Percentiles rank a stretch among this genome's conserved stretches.
Evolutionary conservation across 1,140 invertebrate genomes (phyloP).

Genomic region (Cryptotermes secundus): DNA sequence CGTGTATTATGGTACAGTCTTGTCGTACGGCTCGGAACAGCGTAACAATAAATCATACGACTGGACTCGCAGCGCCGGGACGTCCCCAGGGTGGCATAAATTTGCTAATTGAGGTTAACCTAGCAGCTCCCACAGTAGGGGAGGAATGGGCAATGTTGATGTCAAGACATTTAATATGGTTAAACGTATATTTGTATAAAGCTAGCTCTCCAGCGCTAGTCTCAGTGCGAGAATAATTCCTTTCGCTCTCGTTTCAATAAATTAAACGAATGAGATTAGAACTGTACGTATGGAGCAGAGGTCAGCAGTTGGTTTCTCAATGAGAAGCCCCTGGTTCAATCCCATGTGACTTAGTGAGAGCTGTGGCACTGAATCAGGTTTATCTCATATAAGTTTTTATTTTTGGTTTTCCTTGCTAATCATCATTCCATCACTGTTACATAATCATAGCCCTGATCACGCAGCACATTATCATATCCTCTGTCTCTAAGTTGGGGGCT

Average conservation of each 20-base stretch:
- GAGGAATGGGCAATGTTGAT: not conserved
- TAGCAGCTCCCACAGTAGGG: not conserved
- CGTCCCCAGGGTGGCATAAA: not conserved
- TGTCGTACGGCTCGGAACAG: not conserved
- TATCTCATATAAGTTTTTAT: too few relatives aligned
- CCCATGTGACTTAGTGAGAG: too few relatives aligned
- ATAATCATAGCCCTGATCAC: too few relatives aligned
- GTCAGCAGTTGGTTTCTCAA: too few relatives aligned
- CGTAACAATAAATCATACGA: not conserved
- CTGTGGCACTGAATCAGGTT: too few relatives aligned
- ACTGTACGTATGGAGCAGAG: too few relatives aligned
- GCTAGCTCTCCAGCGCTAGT: not conserved
- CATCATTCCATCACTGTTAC: too few relatives aligned
- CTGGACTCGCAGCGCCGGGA: not conserved
- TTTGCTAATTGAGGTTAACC: constrained; percentile 19
- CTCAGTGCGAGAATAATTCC: not conserved
- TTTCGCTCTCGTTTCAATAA: not conserved
- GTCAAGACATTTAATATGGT: not conserved
- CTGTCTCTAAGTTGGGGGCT: too few relatives aligned
- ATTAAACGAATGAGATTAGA: not conserved
- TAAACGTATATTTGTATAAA: constrained; percentile 7
- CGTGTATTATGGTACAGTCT: not conserved
- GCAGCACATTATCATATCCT: too few relatives aligned
- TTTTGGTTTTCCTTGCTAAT: too few relatives aligned
- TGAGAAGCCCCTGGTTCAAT: too few relatives aligned